Conservation (phyloP, 2,888 invertebrate genomes). For the Nomada hirtipes region DNA sequence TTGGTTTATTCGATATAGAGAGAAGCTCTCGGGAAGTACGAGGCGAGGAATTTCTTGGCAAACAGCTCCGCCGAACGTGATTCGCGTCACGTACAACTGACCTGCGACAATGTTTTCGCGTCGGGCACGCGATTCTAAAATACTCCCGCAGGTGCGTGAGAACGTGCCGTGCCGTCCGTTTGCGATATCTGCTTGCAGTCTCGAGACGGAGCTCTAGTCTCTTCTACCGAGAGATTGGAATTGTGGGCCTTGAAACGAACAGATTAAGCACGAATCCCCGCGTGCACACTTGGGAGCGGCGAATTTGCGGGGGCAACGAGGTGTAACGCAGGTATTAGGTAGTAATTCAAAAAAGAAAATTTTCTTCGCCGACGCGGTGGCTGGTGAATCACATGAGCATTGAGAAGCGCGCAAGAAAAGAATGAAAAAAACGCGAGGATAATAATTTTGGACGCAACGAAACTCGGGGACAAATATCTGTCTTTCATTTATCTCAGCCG, state of each 20-base stretch:
- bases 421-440: background rate
- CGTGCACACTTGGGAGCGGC: no score
- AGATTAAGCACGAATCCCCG: no score
- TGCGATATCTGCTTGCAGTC: no score
- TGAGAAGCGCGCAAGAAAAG: no score
- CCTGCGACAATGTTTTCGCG: conserved; percentile 70
- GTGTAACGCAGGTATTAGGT: no score
- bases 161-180: conserved; percentile 20
- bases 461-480: background rate
- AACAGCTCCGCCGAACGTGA: conserved; percentile 44
- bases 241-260: no score
- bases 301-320: no score
- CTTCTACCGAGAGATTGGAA: no score
- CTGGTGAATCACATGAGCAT: no score
- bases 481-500: conserved; percentile 21
- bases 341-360: no score
- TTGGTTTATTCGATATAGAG: background rate
- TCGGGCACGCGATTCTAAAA: conserved; percentile 66
- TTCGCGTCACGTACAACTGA: conserved; percentile 68
- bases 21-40: background rate
- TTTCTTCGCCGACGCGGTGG: no score
- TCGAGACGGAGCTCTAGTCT: no score
- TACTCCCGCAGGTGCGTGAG: conserved; percentile 53
- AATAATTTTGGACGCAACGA: background rate
- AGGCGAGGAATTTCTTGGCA: conserved; percentile 61